Conservation (phyloP, 2,888 invertebrate species). For the Mellilla xanthometata region DNA sequence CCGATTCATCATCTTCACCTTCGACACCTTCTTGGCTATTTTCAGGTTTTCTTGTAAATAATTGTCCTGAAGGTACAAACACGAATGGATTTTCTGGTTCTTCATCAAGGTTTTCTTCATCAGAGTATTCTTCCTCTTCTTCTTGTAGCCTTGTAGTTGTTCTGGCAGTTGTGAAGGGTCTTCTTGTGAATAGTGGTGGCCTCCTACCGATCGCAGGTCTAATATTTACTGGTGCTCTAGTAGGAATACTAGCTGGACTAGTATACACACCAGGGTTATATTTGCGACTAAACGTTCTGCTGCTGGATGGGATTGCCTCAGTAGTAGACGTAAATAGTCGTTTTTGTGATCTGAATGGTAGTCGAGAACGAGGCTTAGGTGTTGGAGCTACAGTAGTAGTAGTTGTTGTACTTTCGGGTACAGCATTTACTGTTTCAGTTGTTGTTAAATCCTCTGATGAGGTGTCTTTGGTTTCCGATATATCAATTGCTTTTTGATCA, state of each 20-base stretch:
- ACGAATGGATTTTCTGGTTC: constrained; percentile 67
- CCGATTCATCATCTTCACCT: constrained; percentile 47
- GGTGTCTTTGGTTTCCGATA: constrained; percentile 45
- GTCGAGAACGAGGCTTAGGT: constrained; percentile 53
- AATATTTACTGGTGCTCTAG: constrained; percentile 47
- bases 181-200: constrained; percentile 61
- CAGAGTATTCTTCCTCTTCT: constrained; percentile 62
- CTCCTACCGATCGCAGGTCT: constrained; percentile 55
- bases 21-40: constrained; percentile 46
- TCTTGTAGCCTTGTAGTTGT: constrained; percentile 57
- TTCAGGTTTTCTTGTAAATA: constrained; percentile 65
- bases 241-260: constrained; percentile 61
- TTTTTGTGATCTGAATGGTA: constrained; percentile 69
- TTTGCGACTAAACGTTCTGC: constrained; percentile 73
- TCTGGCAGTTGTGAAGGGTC: constrained; percentile 65
- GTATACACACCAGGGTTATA: constrained; percentile 74
- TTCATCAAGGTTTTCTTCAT: constrained; percentile 61
- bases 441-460: constrained; percentile 30
- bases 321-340: constrained; percentile 68
- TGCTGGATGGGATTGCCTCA: constrained; percentile 61
- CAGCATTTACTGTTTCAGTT: constrained; percentile 34
- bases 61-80: constrained; percentile 68
- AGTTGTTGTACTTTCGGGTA: constrained; percentile 53
- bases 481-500: constrained; percentile 46
- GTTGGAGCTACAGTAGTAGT: constrained; percentile 40